Conservation (phyloP, 2,113 vertebrate species). For the Forbesichthys papilliferus region DNA sequence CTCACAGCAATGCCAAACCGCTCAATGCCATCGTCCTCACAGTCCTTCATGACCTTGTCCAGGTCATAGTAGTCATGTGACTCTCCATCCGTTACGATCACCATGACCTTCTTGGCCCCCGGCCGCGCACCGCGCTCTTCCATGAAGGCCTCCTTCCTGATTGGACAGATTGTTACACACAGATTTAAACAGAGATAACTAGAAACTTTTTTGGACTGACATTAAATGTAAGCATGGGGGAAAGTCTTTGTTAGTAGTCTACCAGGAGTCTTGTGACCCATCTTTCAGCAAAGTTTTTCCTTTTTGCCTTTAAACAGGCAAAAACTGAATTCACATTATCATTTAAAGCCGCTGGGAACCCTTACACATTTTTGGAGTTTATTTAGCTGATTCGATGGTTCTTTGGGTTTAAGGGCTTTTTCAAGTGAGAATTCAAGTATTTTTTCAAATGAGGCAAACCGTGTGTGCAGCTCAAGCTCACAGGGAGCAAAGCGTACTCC, state of each 20-base stretch:
- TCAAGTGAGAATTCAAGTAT: no score
- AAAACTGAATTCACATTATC: no score
- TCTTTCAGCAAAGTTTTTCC: not conserved
- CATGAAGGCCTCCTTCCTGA: constrained; percentile 89
- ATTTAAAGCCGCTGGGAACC: no score
- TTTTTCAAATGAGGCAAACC: not conserved
- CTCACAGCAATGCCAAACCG: constrained; percentile 94
- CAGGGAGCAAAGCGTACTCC: not conserved
- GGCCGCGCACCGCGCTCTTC: constrained; percentile 83
- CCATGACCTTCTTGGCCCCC: constrained; percentile 95
- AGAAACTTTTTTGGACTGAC: not conserved
- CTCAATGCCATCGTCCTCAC: constrained; percentile 85
- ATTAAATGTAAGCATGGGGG: not conserved
- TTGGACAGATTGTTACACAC: not conserved
- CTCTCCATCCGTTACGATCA: constrained; percentile 96
- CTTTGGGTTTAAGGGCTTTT: no score
- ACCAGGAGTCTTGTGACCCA: not conserved
- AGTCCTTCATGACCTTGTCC: constrained; percentile 77
- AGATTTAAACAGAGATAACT: not conserved
- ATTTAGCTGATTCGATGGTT: not conserved
- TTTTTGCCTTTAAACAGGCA: no score
- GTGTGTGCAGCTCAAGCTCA: not conserved
- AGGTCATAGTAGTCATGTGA: constrained; percentile 87
- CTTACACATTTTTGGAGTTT: no score
- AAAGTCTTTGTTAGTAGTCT: not conserved